Conservation (phyloP, 2,113 vertebrate species). For the Motacilla tschutschensis region DNA sequence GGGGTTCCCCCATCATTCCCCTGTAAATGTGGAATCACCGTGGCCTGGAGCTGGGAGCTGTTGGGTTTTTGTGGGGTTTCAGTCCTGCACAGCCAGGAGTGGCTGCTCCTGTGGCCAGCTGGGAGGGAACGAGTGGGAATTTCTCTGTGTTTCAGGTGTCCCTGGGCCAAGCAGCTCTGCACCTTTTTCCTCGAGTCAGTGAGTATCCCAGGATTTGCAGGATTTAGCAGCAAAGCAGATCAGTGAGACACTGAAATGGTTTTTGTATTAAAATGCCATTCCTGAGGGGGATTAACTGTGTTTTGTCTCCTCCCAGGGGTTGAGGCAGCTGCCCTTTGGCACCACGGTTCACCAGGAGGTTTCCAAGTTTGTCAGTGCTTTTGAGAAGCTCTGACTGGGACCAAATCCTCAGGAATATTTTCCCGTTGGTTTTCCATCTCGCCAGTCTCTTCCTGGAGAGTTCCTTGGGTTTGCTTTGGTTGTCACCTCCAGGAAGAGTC, state of each 20-base stretch:
- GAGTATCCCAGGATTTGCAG: neutral
- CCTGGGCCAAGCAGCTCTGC: slow-evolving; percentile 29
- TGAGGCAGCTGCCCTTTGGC: slow-evolving; percentile 5
- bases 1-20: fast-evolving
- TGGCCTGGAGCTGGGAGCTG: neutral
- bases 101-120: neutral
- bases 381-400: neutral
- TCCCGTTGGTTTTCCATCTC: neutral
- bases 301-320: neutral
- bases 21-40: neutral
- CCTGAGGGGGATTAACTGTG: no score
- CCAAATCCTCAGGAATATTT: neutral
- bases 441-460: neutral
- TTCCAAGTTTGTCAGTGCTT: neutral
- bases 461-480: neutral
- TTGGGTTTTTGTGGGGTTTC: neutral
- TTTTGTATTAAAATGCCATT: fast-evolving
- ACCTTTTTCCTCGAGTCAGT: neutral
- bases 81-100: fast-evolving
- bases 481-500: neutral
- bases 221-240: neutral
- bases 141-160: slow-evolving; percentile 27
- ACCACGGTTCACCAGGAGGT: neutral
- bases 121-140: neutral
- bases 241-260: neutral